Conservation (phyloP, 1,140 invertebrate species). For the Drosophila bipectinata region DNA sequence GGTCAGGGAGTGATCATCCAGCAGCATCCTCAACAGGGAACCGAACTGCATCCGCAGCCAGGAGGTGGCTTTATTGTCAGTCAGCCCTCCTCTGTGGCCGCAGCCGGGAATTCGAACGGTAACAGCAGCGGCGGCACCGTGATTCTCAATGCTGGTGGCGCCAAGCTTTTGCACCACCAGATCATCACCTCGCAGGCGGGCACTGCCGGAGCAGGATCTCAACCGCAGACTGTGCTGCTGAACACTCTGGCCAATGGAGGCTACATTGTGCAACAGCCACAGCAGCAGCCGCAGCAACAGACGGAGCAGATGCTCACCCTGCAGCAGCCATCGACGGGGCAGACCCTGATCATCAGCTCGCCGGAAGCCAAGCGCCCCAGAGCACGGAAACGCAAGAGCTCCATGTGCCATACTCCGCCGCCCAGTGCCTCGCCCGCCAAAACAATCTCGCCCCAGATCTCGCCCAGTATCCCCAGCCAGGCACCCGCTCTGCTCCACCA, state of each 20-base stretch:
- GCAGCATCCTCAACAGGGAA: conserved; percentile 49
- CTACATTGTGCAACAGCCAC: conserved; percentile 86
- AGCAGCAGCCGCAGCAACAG: conserved; percentile 71
- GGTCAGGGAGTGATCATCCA: conserved; percentile 45
- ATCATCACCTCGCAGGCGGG: conserved; percentile 78
- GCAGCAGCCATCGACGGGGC: conserved; percentile 84
- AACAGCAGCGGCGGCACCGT: conserved; percentile 47
- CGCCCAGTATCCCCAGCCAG: conserved; percentile 80
- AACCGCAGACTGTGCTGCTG: conserved; percentile 89
- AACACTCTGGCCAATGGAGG: conserved; percentile 92
- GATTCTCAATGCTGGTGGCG: conserved; percentile 66
- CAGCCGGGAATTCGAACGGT: conserved; percentile 5
- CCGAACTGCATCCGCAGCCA: conserved; percentile 54
- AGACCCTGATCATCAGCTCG: conserved; percentile 84
- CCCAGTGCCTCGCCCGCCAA: conserved; percentile 56
- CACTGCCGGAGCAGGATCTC: conserved; percentile 53
- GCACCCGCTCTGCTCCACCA: conserved; percentile 74
- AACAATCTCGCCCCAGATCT: conserved; percentile 77
- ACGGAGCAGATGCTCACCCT: conserved; percentile 85
- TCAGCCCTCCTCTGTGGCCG: conserved; percentile 42
- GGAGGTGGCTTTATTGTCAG: conserved; percentile 72
- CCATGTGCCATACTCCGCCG: conserved; percentile 59
- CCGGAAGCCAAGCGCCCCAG: conserved; percentile 85
- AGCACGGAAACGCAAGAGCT: conserved; percentile 56
- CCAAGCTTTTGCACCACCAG: conserved; percentile 77